Conservation (phyloP, 1,140 invertebrate species). For the Temnothorax curvispinosus region DNA sequence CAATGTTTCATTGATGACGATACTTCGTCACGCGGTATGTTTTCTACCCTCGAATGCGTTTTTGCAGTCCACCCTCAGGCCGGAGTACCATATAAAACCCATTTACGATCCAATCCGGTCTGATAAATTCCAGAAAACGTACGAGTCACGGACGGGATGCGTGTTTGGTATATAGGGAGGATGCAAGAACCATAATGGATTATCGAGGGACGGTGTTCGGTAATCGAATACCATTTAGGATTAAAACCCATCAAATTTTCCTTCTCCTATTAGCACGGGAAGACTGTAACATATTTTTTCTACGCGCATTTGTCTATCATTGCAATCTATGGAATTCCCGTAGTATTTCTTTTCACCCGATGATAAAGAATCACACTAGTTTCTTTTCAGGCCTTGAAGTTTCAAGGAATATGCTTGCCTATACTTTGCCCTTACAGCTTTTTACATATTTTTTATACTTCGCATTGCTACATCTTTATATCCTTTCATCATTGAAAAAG, state of each 20-base stretch:
- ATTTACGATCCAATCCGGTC: slow-evolving; percentile 79
- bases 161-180: slow-evolving; percentile 63
- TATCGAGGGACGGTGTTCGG: slow-evolving; percentile 78
- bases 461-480: background rate
- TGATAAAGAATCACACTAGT: background rate
- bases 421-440: background rate
- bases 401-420: background rate
- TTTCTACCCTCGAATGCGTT: slow-evolving; percentile 60
- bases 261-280: slow-evolving; percentile 60
- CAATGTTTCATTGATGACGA: slow-evolving; percentile 49
- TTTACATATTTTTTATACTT: background rate
- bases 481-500: background rate
- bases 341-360: background rate
- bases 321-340: background rate
- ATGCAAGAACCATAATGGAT: slow-evolving; percentile 83
- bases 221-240: slow-evolving; percentile 83
- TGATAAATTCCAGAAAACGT: slow-evolving; percentile 82
- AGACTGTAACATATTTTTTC: slow-evolving; percentile 39
- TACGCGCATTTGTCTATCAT: background rate
- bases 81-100: slow-evolving; percentile 76
- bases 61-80: slow-evolving; percentile 34
- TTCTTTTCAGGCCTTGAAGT: background rate
- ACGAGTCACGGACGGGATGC: slow-evolving; percentile 73
- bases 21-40: slow-evolving; percentile 45
- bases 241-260: slow-evolving; percentile 82